Base-by-base conservation (phyloP, 2,888 invertebrate species). In the Drosophila mulleri region DNA sequence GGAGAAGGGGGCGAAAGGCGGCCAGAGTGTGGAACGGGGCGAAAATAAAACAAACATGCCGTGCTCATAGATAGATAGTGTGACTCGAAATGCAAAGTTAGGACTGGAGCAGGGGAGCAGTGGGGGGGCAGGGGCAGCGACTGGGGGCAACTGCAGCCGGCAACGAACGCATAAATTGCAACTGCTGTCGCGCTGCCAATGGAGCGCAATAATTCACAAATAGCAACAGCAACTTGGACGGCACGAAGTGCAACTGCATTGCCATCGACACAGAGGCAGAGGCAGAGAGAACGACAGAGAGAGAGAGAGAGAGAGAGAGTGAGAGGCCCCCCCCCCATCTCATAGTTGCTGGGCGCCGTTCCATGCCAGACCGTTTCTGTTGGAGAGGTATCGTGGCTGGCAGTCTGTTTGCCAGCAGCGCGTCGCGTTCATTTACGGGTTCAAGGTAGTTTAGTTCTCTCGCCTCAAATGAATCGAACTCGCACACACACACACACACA, bases 191-290 rank as follows among this genome's bases (percentile, higher is more conserved):
- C 87, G 75, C 72, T 77, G 86, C 86, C 86, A 88, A 82, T 87
- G 85, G 78, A 87, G 88, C 85, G 84, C 85, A 83, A 83, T 84
- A 89, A 84, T 81, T 83, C 87, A 87, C 87, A 86, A 83, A 86
- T 88, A 86, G 83, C 86, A 80, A 75, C 77, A 73, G 65, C 75
- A 56, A 59, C 66, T 61, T 45, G 37, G 54, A 67, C 60, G 53
- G 72, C 80, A 72, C 64, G 72, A 79, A 79, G 66, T 77, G 79
- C 71, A 72, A 65, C 75, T 86, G 77, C 78, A 75, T 66, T 76
- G 72, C 72, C 67, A 42, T 32, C 11, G 29, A 12, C 29, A 32
- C 29, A 48, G 29, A 11, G 29, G 16, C 16, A 26, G n/a, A 29
- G 29, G 29, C n/a, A 11, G 11, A 1, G 29, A 2, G 29, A 29